Evolutionary conservation across 2,797 vertebrate species (phyloP).

Genomic region (Apogon hyalosoma): DNA sequence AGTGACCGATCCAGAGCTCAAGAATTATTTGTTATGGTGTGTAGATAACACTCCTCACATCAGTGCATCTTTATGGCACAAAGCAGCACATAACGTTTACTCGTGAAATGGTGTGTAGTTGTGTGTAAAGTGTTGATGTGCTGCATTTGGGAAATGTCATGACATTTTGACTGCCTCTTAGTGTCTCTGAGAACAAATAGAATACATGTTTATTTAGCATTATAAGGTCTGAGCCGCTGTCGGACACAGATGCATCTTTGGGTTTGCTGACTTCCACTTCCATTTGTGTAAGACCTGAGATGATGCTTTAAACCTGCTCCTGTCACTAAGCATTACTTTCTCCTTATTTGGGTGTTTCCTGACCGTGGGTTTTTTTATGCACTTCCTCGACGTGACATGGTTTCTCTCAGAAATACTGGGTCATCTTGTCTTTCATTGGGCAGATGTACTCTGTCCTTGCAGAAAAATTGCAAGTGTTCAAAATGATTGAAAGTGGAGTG

Average conservation of each 20-base stretch:
- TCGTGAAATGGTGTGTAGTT: neutral
- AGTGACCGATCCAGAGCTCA: too few relatives aligned
- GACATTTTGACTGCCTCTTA: constrained; percentile 1
- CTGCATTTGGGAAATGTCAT: neutral
- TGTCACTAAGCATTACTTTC: neutral
- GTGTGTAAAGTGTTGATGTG: constrained; percentile 7
- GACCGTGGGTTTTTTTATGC: too few relatives aligned
- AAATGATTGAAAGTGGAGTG: too few relatives aligned
- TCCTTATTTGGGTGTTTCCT: neutral
- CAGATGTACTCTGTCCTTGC: too few relatives aligned
- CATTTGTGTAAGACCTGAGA: neutral
- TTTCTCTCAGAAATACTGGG: too few relatives aligned
- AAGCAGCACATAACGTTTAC: neutral
- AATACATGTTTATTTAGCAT: neutral
- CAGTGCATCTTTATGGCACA: neutral
- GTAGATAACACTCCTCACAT: too few relatives aligned
- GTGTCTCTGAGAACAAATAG: neutral
- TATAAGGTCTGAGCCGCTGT: neutral
- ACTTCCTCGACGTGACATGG: neutral
- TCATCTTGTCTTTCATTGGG: too few relatives aligned
- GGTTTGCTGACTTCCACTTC: constrained; percentile 1
- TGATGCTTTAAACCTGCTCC: neutral
- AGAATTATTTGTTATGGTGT: too few relatives aligned
- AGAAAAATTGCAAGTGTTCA: too few relatives aligned
- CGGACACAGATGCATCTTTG: neutral